phyloP scores from a whole-genome alignment of 1,140 invertebrate genomes.

The Lutraria rhynchaena region DNA sequence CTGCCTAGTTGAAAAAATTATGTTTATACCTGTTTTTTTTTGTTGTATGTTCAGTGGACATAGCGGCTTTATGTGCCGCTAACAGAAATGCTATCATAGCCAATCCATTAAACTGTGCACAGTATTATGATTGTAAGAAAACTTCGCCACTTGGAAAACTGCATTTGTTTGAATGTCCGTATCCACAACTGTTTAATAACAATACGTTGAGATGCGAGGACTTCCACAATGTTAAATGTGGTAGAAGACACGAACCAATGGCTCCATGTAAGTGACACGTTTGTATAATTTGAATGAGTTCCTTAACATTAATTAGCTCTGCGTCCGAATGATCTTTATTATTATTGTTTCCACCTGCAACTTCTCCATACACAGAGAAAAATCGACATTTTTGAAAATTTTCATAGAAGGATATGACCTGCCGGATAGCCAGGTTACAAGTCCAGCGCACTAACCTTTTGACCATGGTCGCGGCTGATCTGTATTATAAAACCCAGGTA shows the following conservation, averaged over 20 bases:
- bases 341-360: background rate
- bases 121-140: conserved; percentile 55
- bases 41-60: conserved; percentile 60
- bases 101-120: conserved; percentile 55
- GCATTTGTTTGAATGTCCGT: conserved; percentile 69
- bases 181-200: conserved; percentile 69
- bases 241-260: conserved; percentile 64
- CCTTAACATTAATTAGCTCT: too few relatives aligned
- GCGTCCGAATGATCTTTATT: too few relatives aligned
- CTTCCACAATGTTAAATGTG: conserved; percentile 67
- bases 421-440: too few relatives aligned
- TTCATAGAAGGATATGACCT: too few relatives aligned
- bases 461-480: background rate
- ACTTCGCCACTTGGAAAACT: conserved; percentile 19
- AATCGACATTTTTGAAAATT: too few relatives aligned
- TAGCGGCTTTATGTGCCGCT: conserved; percentile 33
- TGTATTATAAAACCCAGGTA: background rate
- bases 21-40: background rate
- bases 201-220: conserved; percentile 65
- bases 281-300: background rate
- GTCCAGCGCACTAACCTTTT: too few relatives aligned
- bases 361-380: too few relatives aligned
- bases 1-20: too few relatives aligned
- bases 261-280: conserved; percentile 68
- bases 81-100: conserved; percentile 39